Conservation (phyloP, 2,888 invertebrate genomes). For the Tortricodes alternella region DNA sequence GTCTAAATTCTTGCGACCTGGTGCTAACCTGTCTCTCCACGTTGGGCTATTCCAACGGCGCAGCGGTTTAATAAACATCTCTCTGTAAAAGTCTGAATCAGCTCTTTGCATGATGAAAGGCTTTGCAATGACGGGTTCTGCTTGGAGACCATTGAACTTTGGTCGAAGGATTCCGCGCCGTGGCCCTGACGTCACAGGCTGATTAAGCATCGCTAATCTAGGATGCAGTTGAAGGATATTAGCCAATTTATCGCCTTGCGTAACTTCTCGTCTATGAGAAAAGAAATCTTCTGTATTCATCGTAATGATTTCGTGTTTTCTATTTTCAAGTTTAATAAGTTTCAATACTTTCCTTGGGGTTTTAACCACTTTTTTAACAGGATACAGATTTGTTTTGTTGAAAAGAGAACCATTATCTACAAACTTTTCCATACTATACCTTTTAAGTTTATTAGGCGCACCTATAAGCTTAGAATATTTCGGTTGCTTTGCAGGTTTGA, state of each 20-base stretch:
- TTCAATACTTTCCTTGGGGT: constrained; percentile 43
- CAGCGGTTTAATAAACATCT: too few relatives aligned
- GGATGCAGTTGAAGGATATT: constrained; percentile 4
- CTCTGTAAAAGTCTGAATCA: constrained; percentile 41
- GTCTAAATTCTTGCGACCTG: too few relatives aligned
- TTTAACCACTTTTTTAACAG: constrained; percentile 40
- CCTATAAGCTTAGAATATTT: too few relatives aligned
- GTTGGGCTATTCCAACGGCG: too few relatives aligned
- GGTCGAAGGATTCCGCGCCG: constrained; percentile 43
- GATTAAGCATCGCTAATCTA: constrained; percentile 19
- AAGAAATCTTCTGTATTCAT: constrained; percentile 52
- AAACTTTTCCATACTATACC: too few relatives aligned
- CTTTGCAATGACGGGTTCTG: constrained; percentile 37
- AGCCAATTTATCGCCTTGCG: constrained; percentile 33
- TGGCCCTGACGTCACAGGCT: constrained; percentile 29
- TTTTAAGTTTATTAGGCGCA: too few relatives aligned
- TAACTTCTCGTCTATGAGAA: constrained; percentile 39
- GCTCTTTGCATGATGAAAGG: constrained; percentile 39
- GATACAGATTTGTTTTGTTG: constrained; percentile 48
- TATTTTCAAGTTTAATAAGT: constrained; percentile 42
- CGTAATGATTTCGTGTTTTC: constrained; percentile 41
- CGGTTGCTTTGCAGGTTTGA: too few relatives aligned
- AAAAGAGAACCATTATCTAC: constrained; percentile 10
- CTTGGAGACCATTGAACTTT: constrained; percentile 42
- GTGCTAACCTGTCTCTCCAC: too few relatives aligned